Conservation (phyloP, 1,140 invertebrate species). For the Hypothenemus hampei region DNA sequence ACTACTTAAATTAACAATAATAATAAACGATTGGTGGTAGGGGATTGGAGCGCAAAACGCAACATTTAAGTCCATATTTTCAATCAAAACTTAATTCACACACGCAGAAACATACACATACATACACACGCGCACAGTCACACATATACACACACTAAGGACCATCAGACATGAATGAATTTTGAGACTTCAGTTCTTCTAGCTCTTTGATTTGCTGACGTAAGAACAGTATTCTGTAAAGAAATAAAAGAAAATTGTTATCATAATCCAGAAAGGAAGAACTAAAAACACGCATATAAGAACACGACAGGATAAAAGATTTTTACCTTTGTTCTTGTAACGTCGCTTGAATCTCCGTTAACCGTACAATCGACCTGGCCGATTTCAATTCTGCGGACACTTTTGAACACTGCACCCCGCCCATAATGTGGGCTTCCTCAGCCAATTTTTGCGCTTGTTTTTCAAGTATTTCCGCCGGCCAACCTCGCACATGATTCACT, state of each 20-base stretch:
- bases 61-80: slow-evolving; percentile 24
- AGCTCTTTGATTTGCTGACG: slow-evolving; percentile 83
- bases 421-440: slow-evolving; percentile 78
- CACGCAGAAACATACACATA: too few relatives aligned
- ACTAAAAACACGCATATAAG: background rate
- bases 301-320: too few relatives aligned
- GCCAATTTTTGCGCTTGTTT: slow-evolving; percentile 84
- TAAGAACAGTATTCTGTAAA: slow-evolving; percentile 80
- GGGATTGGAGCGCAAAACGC: slow-evolving; percentile 22
- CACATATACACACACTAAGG: slow-evolving; percentile 39
- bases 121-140: slow-evolving; percentile 2
- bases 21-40: too few relatives aligned
- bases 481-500: slow-evolving; percentile 84
- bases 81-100: too few relatives aligned
- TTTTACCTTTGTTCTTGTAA: slow-evolving; percentile 95
- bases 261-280: background rate
- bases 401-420: slow-evolving; percentile 84
- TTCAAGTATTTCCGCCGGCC: slow-evolving; percentile 88
- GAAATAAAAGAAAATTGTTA: background rate
- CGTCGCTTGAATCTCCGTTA: slow-evolving; percentile 94
- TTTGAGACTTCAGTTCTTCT: slow-evolving; percentile 88
- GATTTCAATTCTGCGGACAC: slow-evolving; percentile 93
- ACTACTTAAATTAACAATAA: too few relatives aligned
- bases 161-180: slow-evolving; percentile 82
- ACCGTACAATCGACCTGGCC: slow-evolving; percentile 85